phyloP scores from a whole-genome alignment of 2,797 vertebrate species.

The Staurois parvus region DNA sequence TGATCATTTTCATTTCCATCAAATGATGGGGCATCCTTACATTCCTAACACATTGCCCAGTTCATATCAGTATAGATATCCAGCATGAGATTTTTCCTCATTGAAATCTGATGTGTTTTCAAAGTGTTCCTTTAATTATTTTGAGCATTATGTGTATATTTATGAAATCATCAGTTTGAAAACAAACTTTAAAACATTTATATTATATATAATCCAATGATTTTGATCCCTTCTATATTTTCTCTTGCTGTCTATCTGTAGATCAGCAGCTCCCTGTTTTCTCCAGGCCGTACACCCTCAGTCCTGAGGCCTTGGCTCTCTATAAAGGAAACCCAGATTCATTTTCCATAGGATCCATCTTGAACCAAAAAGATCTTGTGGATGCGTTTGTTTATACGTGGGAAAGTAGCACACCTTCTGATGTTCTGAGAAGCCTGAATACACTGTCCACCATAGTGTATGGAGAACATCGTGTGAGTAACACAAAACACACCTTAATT shows the following conservation, averaged over 20 bases:
- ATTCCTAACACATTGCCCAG: too few relatives aligned
- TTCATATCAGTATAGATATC: too few relatives aligned
- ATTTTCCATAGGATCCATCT: conserved; percentile 69
- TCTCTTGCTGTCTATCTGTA: conserved; percentile 31
- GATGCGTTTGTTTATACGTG: conserved; percentile 79
- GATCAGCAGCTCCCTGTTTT: conserved; percentile 57
- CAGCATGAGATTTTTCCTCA: too few relatives aligned
- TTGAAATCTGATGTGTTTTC: too few relatives aligned
- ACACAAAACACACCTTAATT: neutral
- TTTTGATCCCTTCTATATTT: too few relatives aligned
- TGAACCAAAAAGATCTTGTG: conserved; percentile 75
- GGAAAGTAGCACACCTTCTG: conserved; percentile 62
- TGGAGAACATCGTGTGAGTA: conserved; percentile 56
- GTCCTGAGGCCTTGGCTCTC: conserved; percentile 72
- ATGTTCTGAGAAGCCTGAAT: conserved; percentile 51
- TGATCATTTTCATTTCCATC: too few relatives aligned
- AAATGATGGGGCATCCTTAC: too few relatives aligned
- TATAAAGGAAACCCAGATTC: conserved; percentile 72
- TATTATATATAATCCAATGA: too few relatives aligned
- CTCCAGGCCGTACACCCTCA: conserved; percentile 24
- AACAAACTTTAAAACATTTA: too few relatives aligned
- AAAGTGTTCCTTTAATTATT: too few relatives aligned
- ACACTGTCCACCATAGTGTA: conserved; percentile 18
- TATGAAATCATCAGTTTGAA: too few relatives aligned
- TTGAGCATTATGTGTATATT: too few relatives aligned